Percentiles rank a stretch among this genome's conserved stretches.
phyloP scores from a whole-genome alignment of 2,113 vertebrate genomes.

The Labrus mixtus region DNA sequence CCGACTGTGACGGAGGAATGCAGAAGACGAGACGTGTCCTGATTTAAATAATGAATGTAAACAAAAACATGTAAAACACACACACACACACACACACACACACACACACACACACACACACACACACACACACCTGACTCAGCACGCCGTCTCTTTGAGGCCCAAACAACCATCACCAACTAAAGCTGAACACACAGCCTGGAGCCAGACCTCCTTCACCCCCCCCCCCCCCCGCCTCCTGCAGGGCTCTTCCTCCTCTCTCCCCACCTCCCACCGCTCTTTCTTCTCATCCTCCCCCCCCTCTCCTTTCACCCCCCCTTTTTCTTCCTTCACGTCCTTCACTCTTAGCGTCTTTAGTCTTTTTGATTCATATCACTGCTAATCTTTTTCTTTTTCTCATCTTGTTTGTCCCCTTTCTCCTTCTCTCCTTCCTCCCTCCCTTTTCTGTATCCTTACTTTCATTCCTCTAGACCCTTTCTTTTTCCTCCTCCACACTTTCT shows the following conservation, averaged over 20 bases:
- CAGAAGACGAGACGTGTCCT: background rate
- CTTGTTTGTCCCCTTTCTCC: background rate
- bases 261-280: background rate
- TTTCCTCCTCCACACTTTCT: background rate
- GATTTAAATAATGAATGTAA: background rate
- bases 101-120: constrained; percentile 52
- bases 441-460: background rate
- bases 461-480: background rate
- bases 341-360: too few species aligned
- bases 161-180: constrained; percentile 56
- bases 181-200: constrained; percentile 74
- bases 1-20: background rate
- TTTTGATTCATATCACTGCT: too few species aligned
- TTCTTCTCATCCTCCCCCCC: background rate
- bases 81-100: constrained; percentile 51
- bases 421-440: background rate
- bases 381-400: background rate
- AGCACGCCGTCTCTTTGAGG: constrained; percentile 31
- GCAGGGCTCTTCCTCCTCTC: constrained; percentile 50
- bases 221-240: constrained; percentile 43
- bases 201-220: constrained; percentile 56
- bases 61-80: constrained; percentile 20
- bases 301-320: background rate
- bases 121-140: constrained; percentile 63
- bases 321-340: too few species aligned